phyloP scores from a whole-genome alignment of 2,113 vertebrate species.

The Manacus vitellinus region DNA sequence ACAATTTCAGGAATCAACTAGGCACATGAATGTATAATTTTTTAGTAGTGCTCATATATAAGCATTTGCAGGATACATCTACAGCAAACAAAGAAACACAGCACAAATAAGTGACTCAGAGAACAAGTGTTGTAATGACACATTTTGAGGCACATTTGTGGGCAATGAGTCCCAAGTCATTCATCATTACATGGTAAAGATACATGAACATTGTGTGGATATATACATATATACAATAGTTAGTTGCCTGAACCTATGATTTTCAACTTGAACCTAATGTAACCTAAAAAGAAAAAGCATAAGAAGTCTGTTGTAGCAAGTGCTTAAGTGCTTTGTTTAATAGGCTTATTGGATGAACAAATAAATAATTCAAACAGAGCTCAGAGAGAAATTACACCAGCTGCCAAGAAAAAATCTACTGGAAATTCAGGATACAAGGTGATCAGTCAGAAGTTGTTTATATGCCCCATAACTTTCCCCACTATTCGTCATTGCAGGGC shows the following conservation, averaged over 20 bases:
- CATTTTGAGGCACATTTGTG: not conserved
- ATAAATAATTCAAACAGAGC: slow-evolving; percentile 61
- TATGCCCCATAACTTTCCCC: not conserved
- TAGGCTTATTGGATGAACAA: slow-evolving; percentile 27
- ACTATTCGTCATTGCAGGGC: not conserved
- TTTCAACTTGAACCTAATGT: not conserved
- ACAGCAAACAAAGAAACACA: not conserved
- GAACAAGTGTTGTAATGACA: not conserved
- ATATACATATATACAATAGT: not conserved
- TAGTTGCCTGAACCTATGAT: not conserved
- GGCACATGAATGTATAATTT: not conserved
- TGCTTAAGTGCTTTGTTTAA: slow-evolving; percentile 52
- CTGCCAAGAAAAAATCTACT: slow-evolving; percentile 13
- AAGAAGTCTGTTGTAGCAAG: not conserved
- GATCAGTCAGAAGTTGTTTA: not conserved
- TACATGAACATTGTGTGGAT: rapidly evolving
- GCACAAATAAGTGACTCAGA: not conserved
- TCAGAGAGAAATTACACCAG: not conserved
- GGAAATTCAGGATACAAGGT: not conserved
- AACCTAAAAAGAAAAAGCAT: not conserved
- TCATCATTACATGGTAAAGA: not conserved
- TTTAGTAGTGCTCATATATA: not conserved
- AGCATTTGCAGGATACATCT: not conserved
- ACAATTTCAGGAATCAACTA: not conserved
- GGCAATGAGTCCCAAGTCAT: not conserved